Base-by-base conservation (phyloP, 2,888 invertebrate species). In the Melinopterus prodromus region DNA sequence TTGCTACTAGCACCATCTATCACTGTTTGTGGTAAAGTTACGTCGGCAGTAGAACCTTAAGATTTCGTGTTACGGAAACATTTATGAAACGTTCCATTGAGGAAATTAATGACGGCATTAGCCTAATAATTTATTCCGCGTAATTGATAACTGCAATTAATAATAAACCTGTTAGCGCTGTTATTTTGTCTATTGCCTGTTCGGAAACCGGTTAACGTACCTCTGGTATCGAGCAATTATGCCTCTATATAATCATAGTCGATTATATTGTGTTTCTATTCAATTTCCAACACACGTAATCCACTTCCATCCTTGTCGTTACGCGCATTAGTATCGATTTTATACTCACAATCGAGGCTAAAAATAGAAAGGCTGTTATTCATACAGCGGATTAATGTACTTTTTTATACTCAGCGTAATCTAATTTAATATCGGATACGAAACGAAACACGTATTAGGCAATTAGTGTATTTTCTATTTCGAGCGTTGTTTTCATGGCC, bases 401-500 rank as follows among this genome's bases (percentile, higher is more conserved):
- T 53, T 53, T 53, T 53, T 53, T 53, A 12, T 53, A 53, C 53
- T 53, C 38, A 9, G 53, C 5, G 12, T 53, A 53, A 53, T 53
- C 53, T 53, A 53, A 53, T 53, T 53, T 53, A 53, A 53, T 53
- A 53, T 53, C 53, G 53, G 53, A 53, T 53, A 53, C 53, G 53
- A 53, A 53, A 53, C 53, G 53, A 53, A 53, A 53, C 12, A 53
- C 53, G 12, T 53, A 53, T 53, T 53, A 12, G 12, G 53, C 53
- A 53, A 53, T 53, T 53, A 3, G 53, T 53, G 53, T 53, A 53
- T 53, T 53, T 53, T 53, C 53, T 53, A 53, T 53, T 53, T 53
- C 5, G 7, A 53, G 12, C 12, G 12, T 53, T 12, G 53, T 53
- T 53, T 53, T 53, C 53, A 53, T 53, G 53, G 53, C 53, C 53